Percentiles rank a stretch among this genome's conserved stretches.
Evolutionary conservation across 2,797 vertebrate species (phyloP).

Genomic region (Chelonia mydas): DNA sequence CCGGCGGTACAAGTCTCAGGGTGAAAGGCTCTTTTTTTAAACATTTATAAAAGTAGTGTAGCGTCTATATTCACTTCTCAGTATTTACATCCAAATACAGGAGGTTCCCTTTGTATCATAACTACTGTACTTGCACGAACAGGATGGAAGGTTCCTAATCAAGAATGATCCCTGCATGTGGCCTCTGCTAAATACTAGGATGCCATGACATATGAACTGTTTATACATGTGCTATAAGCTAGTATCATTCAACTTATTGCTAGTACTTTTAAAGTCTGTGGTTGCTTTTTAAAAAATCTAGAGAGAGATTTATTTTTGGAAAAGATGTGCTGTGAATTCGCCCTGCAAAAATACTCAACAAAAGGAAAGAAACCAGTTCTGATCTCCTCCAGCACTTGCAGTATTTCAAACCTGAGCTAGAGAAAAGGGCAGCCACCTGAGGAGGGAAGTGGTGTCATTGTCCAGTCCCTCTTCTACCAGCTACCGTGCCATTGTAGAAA

Average conservation of each 20-base stretch:
- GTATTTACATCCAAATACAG: conserved; percentile 74
- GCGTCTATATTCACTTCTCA: conserved; percentile 68
- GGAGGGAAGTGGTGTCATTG: conserved; percentile 2
- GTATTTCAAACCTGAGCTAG: conserved; percentile 45
- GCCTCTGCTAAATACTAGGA: conserved; percentile 32
- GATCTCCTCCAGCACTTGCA: conserved; percentile 36
- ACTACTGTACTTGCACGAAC: conserved; percentile 54
- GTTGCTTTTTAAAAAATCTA: conserved; percentile 44
- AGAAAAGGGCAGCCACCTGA: conserved; percentile 10
- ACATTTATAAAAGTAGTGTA: conserved; percentile 78
- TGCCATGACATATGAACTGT: conserved; percentile 52
- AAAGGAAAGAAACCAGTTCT: conserved; percentile 63
- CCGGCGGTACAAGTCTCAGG: conserved; percentile 65
- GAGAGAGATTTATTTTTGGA: not conserved
- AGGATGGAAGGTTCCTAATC: conserved; percentile 47
- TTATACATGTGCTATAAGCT: conserved; percentile 72
- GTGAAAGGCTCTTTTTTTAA: conserved; percentile 60
- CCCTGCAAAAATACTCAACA: conserved; percentile 26
- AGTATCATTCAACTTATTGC: conserved; percentile 77
- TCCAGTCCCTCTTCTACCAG: conserved; percentile 6
- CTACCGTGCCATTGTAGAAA: conserved; percentile 19
- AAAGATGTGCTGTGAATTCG: conserved; percentile 67
- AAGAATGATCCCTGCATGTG: conserved; percentile 34
- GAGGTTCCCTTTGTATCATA: conserved; percentile 65
- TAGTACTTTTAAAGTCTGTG: conserved; percentile 71